These are phyloP conservation scores for Emys orbicularis DNA, from an alignment of 2,797 vertebrate genomes.

Conservation along the genomic window DNA sequence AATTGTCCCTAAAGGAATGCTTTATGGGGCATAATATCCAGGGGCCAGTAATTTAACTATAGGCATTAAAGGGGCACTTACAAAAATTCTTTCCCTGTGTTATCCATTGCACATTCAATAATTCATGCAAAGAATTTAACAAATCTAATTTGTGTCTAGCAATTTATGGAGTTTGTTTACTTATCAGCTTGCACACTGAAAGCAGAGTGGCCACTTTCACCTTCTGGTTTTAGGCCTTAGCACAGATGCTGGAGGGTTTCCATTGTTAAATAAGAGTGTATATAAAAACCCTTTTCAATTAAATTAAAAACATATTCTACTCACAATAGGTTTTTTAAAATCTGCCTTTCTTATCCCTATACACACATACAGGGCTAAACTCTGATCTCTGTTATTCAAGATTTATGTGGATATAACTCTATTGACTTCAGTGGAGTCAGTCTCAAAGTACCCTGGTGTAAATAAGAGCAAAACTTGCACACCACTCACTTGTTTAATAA, in stretches of 20 bases:
- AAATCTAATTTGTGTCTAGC: conserved; percentile 37
- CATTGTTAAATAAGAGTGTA: neutral
- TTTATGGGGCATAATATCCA: neutral
- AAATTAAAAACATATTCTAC: neutral
- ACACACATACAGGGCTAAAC: neutral
- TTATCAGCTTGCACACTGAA: neutral
- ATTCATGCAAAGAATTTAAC: conserved; percentile 57
- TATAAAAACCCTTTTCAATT: conserved; percentile 6
- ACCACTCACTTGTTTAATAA: conserved; percentile 34
- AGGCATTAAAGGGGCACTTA: neutral
- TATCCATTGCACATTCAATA: neutral
- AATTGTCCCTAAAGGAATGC: conserved; percentile 31
- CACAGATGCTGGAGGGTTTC: neutral
- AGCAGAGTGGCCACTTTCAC: neutral
- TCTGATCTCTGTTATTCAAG: neutral
- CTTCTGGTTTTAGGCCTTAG: conserved; percentile 19
- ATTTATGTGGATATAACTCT: conserved; percentile 5
- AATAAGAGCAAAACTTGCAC: neutral
- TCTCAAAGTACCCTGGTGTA: neutral
- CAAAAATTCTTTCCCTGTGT: too few species aligned
- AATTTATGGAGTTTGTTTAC: conserved; percentile 23
- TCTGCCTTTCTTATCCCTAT: conserved; percentile 9
- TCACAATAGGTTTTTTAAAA: neutral
- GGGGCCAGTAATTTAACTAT: conserved; percentile 3
- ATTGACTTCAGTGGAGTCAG: neutral